Evolutionary conservation across 2,797 vertebrate species (phyloP), one percentile per base, ranked within the genome.

Genomic region (Menidia menidia): DNA sequence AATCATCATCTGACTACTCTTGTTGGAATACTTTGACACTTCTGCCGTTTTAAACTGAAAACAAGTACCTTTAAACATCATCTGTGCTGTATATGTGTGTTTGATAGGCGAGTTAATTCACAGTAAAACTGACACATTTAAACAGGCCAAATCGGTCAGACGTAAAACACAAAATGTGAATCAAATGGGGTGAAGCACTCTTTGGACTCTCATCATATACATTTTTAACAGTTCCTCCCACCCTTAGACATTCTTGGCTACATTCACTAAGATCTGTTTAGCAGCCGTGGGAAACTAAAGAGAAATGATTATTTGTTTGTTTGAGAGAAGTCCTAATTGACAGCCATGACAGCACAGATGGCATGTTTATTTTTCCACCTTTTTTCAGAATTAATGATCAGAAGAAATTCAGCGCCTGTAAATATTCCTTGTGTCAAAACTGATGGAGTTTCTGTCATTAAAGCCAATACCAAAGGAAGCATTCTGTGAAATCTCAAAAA

Each of bases 271-370:
- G 32, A 79, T 80, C 69, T 70, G 25, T 81, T 71, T 72, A 75
- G 64, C 68, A 62, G 82, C 60, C 32, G 61, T 42, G 30, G 25
- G 51, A 65, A 73, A 31, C 67, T 61, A 60, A 71, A 77, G 67
- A 63, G 51, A 73, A 60, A 74, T 68, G n/a, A 19, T 7, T 30
- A 16, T 62, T 14, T 52, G 4, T 52, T 30, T 52, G 12, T 31
- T 13, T 51, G 48, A 12, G 25, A 51, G 35, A 19, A 79, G 58
- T 64, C 75, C 78, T 71, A 73, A 83, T 69, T 74, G 69, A 80
- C 73, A 83, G 70, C 43, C 4, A 14, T 75, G 73, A 73, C 59
- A 62, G 86, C 77, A 79, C 81, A 88, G 87, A 90, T 90, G 85
- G 85, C 47, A 65, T 62, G 74, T 80, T 77, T 72, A 51, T 60